A percentile compares a stretch with the other conserved stretches of the same genome.
Conservation (phyloP, 2,113 vertebrate genomes). For the Bambusicola thoracicus region DNA sequence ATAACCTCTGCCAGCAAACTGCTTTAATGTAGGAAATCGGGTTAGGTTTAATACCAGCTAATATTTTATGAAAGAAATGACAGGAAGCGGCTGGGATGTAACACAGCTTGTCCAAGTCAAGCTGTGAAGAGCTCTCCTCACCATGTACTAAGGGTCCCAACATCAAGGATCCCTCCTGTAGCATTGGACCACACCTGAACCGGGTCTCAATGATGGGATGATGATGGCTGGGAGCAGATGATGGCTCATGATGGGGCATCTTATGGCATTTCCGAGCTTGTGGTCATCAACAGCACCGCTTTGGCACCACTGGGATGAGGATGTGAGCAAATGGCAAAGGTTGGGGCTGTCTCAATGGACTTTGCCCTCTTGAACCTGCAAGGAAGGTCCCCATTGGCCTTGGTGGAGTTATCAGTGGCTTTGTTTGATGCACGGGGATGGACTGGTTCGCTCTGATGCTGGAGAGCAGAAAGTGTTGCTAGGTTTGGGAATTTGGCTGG, state of each 20-base stretch:
- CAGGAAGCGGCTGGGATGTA: neutral
- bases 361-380: neutral
- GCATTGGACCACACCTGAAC: neutral
- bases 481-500: neutral
- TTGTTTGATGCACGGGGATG: accelerated
- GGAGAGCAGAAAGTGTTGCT: neutral
- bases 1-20: neutral
- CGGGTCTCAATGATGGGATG: accelerated
- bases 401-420: neutral
- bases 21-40: neutral
- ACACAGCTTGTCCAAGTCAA: neutral
- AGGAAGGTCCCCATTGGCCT: neutral
- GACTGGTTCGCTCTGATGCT: neutral
- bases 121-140: neutral
- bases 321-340: neutral
- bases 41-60: neutral
- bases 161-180: neutral
- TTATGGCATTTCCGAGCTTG: neutral
- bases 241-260: accelerated
- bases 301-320: neutral
- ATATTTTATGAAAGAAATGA: neutral
- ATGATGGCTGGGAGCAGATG: too few species aligned
- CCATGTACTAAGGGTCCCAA: accelerated
- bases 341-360: neutral
- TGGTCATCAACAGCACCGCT: neutral